Conservation (phyloP, 1,140 invertebrate species). For the Drosophila arizonae region DNA sequence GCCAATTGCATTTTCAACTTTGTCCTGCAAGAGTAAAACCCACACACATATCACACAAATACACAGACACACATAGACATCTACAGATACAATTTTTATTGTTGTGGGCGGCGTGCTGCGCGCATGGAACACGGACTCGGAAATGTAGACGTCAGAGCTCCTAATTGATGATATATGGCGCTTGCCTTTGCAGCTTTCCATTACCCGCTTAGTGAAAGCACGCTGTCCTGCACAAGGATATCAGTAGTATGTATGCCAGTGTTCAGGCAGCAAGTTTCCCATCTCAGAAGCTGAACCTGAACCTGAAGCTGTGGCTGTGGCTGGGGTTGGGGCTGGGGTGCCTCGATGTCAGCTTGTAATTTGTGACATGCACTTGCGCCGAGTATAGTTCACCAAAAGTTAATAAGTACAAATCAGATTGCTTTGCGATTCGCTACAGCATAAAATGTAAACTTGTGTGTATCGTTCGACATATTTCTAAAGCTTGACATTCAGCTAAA, state of each 20-base stretch:
- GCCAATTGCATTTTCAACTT: constrained; percentile 29
- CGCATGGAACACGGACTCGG: not conserved
- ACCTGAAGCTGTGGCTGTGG: no score
- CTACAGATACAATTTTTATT: not conserved
- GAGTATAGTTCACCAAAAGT: constrained; percentile 39
- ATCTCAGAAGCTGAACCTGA: no score
- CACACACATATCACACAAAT: not conserved
- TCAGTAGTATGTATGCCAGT: no score
- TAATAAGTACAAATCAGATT: constrained; percentile 37
- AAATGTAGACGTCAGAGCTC: constrained; percentile 32
- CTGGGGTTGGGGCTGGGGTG: not conserved
- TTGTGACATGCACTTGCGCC: constrained; percentile 32
- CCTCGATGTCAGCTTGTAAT: constrained; percentile 32
- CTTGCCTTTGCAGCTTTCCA: constrained; percentile 17
- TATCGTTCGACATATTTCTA: constrained; percentile 3
- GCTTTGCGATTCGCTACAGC: constrained; percentile 15
- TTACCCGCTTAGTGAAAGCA: constrained; percentile 17
- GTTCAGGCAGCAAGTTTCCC: not conserved
- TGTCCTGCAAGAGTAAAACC: not conserved
- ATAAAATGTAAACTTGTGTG: constrained; percentile 21
- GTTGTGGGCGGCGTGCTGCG: not conserved
- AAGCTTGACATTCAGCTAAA: constrained; percentile 16
- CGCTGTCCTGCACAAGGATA: constrained; percentile 3
- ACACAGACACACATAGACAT: not conserved
- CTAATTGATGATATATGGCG: constrained; percentile 41